Evolutionary conservation across 2,888 invertebrate species (phyloP).

Genomic region (Leptinotarsa haldemani): DNA sequence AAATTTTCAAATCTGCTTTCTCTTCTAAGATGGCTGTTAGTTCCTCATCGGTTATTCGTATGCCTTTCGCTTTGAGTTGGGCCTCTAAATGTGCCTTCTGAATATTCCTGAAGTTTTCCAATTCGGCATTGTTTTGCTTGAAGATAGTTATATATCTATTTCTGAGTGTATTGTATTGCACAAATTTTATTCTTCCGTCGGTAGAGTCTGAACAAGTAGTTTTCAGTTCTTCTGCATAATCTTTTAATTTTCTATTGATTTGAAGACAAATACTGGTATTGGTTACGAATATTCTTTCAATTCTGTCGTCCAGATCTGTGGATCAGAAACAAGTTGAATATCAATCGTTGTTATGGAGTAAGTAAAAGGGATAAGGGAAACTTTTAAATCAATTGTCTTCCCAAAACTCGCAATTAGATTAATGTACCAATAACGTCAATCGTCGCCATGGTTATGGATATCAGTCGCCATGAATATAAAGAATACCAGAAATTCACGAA

Average conservation of each 20-base stretch:
- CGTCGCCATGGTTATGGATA: no score
- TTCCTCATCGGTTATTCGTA: slow-evolving; percentile 61
- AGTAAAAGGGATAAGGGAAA: no score
- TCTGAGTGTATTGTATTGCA: slow-evolving; percentile 67
- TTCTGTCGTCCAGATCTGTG: slow-evolving; percentile 50
- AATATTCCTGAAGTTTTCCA: slow-evolving; percentile 67
- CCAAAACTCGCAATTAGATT: no score
- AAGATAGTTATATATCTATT: slow-evolving; percentile 68
- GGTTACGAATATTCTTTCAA: slow-evolving; percentile 55
- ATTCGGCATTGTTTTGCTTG: slow-evolving; percentile 67
- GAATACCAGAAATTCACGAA: no score
- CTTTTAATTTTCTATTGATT: slow-evolving; percentile 54
- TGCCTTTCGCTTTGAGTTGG: slow-evolving; percentile 68
- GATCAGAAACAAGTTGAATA: background rate
- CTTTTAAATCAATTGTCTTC: no score
- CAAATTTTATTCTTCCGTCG: slow-evolving; percentile 65
- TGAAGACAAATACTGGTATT: slow-evolving; percentile 55
- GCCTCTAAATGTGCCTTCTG: slow-evolving; percentile 69
- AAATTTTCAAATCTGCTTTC: slow-evolving; percentile 64
- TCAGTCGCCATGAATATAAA: no score
- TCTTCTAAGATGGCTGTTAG: slow-evolving; percentile 63
- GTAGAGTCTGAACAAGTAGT: slow-evolving; percentile 45
- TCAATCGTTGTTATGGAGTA: no score
- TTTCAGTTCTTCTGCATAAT: slow-evolving; percentile 52
- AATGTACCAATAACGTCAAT: no score